Percentiles rank a stretch among this genome's conserved stretches.
phyloP scores from a whole-genome alignment of 2,888 invertebrate genomes.

The Nomada fabriciana region DNA sequence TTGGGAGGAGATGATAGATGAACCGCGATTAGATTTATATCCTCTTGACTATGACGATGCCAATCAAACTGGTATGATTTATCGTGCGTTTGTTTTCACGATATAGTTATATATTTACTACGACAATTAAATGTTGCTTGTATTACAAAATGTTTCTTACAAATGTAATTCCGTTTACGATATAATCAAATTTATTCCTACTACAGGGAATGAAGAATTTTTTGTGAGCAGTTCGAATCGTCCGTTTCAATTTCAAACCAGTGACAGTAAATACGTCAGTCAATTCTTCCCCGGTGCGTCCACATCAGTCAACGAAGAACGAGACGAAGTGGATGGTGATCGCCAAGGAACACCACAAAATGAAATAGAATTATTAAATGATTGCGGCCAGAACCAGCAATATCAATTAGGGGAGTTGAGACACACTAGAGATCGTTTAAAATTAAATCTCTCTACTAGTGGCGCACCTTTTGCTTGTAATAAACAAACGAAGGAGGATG shows the following conservation, averaged over 20 bases:
- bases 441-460: constrained; percentile 87
- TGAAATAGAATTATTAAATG: constrained; percentile 64
- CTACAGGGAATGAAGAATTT: constrained; percentile 88
- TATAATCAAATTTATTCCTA: constrained; percentile 24
- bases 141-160: neutral
- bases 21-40: constrained; percentile 80
- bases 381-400: constrained; percentile 67
- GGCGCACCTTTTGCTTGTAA: constrained; percentile 47
- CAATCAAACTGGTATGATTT: constrained; percentile 75
- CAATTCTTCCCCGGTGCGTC: constrained; percentile 90
- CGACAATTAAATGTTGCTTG: neutral
- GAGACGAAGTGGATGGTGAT: constrained; percentile 65
- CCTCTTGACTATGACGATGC: constrained; percentile 81
- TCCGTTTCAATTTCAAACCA: constrained; percentile 87
- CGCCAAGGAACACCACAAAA: constrained; percentile 65
- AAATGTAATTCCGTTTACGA: neutral
- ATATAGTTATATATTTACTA: neutral
- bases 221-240: constrained; percentile 90
- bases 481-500: constrained; percentile 54
- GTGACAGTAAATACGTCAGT: constrained; percentile 86
- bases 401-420: constrained; percentile 88
- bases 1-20: constrained; percentile 83
- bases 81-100: neutral
- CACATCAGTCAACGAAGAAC: constrained; percentile 53
- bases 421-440: constrained; percentile 90